Conservation (phyloP, 2,888 invertebrate species). For the Amphipyra berbera region DNA sequence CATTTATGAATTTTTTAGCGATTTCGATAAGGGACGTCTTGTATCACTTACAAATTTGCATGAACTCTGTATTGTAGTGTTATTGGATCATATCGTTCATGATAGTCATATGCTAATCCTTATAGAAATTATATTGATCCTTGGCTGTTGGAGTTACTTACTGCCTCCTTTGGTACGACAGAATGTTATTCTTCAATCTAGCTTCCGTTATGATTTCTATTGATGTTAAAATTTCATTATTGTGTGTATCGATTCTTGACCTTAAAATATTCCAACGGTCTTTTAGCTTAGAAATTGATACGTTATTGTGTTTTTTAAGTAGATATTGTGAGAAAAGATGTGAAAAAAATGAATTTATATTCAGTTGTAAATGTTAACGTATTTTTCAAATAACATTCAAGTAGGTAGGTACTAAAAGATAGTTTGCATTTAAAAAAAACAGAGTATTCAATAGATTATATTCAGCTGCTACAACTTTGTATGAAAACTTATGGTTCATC, state of each 20-base stretch:
- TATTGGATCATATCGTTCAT: slow-evolving; percentile 85
- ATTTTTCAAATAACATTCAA: neutral
- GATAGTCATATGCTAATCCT: slow-evolving; percentile 88
- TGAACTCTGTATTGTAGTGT: slow-evolving; percentile 74
- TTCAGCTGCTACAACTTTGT: too few relatives aligned
- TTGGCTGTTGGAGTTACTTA: slow-evolving; percentile 74
- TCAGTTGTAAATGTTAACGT: slow-evolving; percentile 19
- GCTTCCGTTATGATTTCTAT: slow-evolving; percentile 81
- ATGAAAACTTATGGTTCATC: too few relatives aligned
- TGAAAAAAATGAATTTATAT: slow-evolving; percentile 21
- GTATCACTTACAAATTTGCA: slow-evolving; percentile 86
- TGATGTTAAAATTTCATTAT: slow-evolving; percentile 78
- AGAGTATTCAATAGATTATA: too few relatives aligned
- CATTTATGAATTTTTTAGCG: slow-evolving; percentile 63
- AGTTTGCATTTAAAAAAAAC: too few relatives aligned
- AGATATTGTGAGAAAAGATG: slow-evolving; percentile 21
- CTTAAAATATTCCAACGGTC: slow-evolving; percentile 79
- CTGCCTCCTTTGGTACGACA: slow-evolving; percentile 67
- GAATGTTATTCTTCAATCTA: slow-evolving; percentile 87
- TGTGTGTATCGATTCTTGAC: slow-evolving; percentile 69
- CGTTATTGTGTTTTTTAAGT: slow-evolving; percentile 46
- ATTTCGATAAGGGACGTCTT: slow-evolving; percentile 59
- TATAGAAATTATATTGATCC: slow-evolving; percentile 69
- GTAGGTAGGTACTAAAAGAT: too few relatives aligned
- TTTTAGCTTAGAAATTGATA: slow-evolving; percentile 70